Percentiles rank a stretch among this genome's conserved stretches.
Conservation (phyloP, 2,888 invertebrate genomes). For the Orchesella flavescens region DNA sequence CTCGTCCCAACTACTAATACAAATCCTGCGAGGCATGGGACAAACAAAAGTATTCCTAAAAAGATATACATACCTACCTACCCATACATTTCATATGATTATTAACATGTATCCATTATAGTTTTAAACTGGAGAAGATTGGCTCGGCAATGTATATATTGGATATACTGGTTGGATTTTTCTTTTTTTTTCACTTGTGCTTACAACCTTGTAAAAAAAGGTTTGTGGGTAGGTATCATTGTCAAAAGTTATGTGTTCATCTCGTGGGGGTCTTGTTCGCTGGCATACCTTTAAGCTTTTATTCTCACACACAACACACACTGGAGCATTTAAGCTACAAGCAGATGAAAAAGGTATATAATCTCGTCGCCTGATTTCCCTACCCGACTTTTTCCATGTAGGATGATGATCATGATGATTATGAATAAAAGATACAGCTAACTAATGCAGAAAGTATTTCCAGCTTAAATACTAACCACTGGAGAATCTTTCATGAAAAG, state of each 20-base stretch:
- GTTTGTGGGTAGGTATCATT: conserved; percentile 43
- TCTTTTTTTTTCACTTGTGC: conserved; percentile 28
- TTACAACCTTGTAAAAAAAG: conserved; percentile 28
- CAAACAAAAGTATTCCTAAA: conserved; percentile 35
- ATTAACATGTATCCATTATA: background rate
- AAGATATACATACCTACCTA: background rate
- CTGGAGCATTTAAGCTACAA: too few relatives aligned
- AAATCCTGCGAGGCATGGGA: conserved; percentile 30
- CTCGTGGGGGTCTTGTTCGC: conserved; percentile 46
- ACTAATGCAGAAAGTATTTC: too few relatives aligned
- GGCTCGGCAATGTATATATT: background rate
- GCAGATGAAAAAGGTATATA: background rate
- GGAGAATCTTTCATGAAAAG: background rate
- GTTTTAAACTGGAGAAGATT: background rate
- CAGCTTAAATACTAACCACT: too few relatives aligned
- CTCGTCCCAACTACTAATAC: conserved; percentile 31
- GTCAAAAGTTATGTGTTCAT: conserved; percentile 58
- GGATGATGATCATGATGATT: background rate
- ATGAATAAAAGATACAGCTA: background rate
- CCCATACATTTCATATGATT: background rate
- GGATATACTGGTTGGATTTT: background rate
- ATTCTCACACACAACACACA: too few relatives aligned
- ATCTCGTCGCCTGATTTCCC: background rate
- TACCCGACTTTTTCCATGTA: background rate
- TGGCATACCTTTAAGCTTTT: background rate